phyloP scores from a whole-genome alignment of 2,888 invertebrate species.

The Stramonita haemastoma region DNA sequence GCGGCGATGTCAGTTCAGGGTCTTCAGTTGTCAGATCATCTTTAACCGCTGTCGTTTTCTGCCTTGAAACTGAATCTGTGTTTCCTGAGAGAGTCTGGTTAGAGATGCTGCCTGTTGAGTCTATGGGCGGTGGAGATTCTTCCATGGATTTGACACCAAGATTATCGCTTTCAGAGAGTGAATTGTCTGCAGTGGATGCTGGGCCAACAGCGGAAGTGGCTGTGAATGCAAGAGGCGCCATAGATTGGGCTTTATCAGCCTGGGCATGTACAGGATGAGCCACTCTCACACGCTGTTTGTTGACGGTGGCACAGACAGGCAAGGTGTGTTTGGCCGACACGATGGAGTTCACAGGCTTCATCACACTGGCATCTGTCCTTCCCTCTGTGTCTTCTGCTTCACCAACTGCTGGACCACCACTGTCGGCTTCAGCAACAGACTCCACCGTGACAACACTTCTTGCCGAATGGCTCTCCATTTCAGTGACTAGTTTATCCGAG shows the following conservation, averaged over 20 bases:
- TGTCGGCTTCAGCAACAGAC: neutral
- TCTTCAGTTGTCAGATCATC: neutral
- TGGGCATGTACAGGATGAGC: neutral
- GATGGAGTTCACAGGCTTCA: neutral
- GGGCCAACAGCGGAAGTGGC: neutral
- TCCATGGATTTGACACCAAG: no score
- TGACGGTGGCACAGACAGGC: constrained; percentile 5
- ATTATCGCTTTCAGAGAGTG: no score
- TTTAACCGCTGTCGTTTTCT: neutral
- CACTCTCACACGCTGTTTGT: neutral
- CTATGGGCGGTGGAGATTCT: neutral
- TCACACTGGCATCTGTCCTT: neutral
- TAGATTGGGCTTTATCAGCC: neutral
- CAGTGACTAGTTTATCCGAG: neutral
- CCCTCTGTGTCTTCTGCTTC: neutral
- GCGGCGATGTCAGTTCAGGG: neutral
- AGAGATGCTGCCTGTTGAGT: neutral
- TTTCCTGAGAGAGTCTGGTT: constrained; percentile 34
- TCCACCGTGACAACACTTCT: neutral
- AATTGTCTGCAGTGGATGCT: neutral
- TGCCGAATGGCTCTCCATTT: neutral
- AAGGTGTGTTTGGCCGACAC: constrained; percentile 7
- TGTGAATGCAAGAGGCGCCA: neutral
- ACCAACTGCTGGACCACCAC: neutral
- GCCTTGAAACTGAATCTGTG: neutral